Percentiles rank a stretch among this genome's conserved stretches.
These are phyloP conservation scores for Artemia sinica DNA, from an alignment of 2,888 invertebrate species.

Conservation along the genomic window DNA sequence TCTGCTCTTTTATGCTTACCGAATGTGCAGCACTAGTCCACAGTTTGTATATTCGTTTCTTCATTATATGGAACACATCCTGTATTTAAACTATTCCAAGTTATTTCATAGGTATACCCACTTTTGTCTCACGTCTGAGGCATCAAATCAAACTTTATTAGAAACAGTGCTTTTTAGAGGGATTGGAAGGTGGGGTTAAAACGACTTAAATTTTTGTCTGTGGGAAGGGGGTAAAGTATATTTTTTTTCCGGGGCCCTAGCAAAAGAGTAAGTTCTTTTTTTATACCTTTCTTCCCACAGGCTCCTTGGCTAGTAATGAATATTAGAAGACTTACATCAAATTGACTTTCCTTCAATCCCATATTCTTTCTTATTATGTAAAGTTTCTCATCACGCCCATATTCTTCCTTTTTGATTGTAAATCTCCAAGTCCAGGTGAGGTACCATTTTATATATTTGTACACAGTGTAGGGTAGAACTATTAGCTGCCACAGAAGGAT, in stretches of 20 bases:
- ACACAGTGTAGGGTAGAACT: slow-evolving; percentile 55
- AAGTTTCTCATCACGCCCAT: slow-evolving; percentile 61
- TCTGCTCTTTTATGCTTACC: too few species aligned
- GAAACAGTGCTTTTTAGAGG: too few species aligned
- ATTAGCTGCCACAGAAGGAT: slow-evolving; percentile 68
- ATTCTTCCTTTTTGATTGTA: slow-evolving; percentile 51
- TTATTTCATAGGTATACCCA: too few species aligned
- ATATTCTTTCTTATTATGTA: slow-evolving; percentile 64
- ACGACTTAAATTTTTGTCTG: neutral
- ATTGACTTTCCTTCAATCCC: slow-evolving; percentile 38
- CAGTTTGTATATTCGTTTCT: too few species aligned
- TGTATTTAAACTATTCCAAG: too few species aligned
- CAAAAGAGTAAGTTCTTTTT: neutral
- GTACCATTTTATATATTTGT: slow-evolving; percentile 54
- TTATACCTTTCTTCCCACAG: neutral
- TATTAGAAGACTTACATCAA: slow-evolving; percentile 33
- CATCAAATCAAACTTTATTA: too few species aligned
- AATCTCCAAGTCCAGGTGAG: slow-evolving; percentile 64
- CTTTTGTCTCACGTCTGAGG: too few species aligned
- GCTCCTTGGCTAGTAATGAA: neutral
- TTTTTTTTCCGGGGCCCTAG: neutral
- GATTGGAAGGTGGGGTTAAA: too few species aligned
- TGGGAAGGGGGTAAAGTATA: slow-evolving; percentile 11
- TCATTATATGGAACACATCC: too few species aligned
- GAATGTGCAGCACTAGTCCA: too few species aligned